Base-by-base conservation (phyloP, 2,797 vertebrate species). In the Fistularia tabacaria region DNA sequence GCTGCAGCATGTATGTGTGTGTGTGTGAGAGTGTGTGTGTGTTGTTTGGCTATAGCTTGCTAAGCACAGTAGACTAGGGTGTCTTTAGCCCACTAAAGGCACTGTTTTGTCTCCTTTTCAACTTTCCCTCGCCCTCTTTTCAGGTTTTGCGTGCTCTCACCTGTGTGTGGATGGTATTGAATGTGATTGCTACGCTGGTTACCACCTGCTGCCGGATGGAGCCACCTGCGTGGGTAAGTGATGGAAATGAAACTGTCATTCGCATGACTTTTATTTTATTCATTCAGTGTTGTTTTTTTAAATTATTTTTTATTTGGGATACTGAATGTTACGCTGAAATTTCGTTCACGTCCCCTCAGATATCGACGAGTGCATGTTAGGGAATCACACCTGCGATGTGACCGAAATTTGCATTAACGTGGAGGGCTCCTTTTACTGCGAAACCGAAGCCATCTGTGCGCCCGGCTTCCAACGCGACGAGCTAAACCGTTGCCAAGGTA, bases 371-470 rank as follows among this genome's bases (percentile, higher is more conserved):
- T 97, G 96, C 51, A 87, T 96, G 79, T 88, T 71, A 0, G 84
- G 84, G 2, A 64, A 58, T 6, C 91, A 95, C 71, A 87, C 53
- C 72, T 98, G 94, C 59, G 72, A 86, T 14, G 59, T 67, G 0
- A 93, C 93, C 2, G 91, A 95, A 54, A 74, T 81, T 37, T 98
- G 95, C 70, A 85, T 97, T 56, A 98, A 98, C 49, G 95, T 89
- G 0, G 15, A 87, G 10, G 95, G 95, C 46, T 93, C 93, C 0
- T 97, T 93, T 75, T 91, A 92, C 68, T 98, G 96, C 50, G 94
- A 92, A 81, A 87, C 93, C 5, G 90, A 93, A 74, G 89, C 78
- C 0, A 87, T 87, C 85, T 98, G 96, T 0, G 94, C 92, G 3
- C 92, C 94, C 0, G 96, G 95, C 9, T 98, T 95, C 8, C 92